Base-by-base conservation (phyloP, 2,888 invertebrate genomes). In the Archips crataeganus region DNA sequence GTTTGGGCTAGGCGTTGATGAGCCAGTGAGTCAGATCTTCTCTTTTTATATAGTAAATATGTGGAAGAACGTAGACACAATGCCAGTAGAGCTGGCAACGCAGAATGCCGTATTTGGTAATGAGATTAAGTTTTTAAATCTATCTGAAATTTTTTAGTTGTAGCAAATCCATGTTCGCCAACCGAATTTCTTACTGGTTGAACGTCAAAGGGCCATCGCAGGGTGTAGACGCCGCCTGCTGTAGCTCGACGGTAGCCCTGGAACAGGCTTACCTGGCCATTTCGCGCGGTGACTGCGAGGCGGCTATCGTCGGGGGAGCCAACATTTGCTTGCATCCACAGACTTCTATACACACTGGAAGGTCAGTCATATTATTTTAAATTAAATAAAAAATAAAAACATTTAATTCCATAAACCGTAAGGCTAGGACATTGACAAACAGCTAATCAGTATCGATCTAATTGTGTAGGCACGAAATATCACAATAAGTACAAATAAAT, bases 291-390 rank as follows among this genome's bases (percentile, higher is more conserved):
- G 86, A 87, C 8, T 91, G 92, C 66, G 92, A 92, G 34, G 87
- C 90, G 0, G 96, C 96, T 11, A 90, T 96, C 36, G 96, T 96
- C 2, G 96, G 95, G 2, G 96, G 96, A 0, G 87, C 93, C 9
- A 95, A 94, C 77, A 79, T 96, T 11, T 95, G 95, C 70, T 81
- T 96, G 39, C 95, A 96, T 77, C 96, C 96, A 0, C 88, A 91
- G 63, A 81, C 85, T 0, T 83, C 87, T 2, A 79, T 92, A 1
- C 91, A 92, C 66, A 87, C 84, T 71, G 83, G 83, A 75, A 88
- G 91, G 92, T 91, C 3, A 47, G 5, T 39, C 5, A 39, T 23
- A n/a, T n/a, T n/a, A n/a, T n/a, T n/a, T n/a, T n/a, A n/a, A n/a
- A n/a, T n/a, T n/a, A n/a, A n/a, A n/a, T n/a, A n/a, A n/a, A n/a